Conservation (phyloP, 1,140 invertebrate species). For the fruit fly (Drosophila melanogaster) region Release_6_plus_ISO1_MT NT_033777.3:15515501-15516000, state of each 20-base stretch:
- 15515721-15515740: conserved; percentile 75
- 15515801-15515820: conserved; percentile 37
- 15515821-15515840: conserved; percentile 37
- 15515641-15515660: conserved; percentile 28
- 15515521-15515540: conserved; percentile 2
- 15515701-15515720: conserved; percentile 83
- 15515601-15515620: conserved; percentile 42
- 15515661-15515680: conserved; percentile 36
- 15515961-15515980: conserved; percentile 76
- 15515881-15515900: conserved; percentile 72
- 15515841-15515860: conserved; percentile 61
- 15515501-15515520: not conserved
- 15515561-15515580: conserved; percentile 38
- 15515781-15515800: conserved; percentile 33
- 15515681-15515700: conserved; percentile 78
- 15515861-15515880: conserved; percentile 83
- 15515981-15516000: conserved; percentile 67
- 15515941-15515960: conserved; percentile 80
- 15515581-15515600: conserved; percentile 69
- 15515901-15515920: conserved; percentile 48
- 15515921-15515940: conserved; percentile 55
- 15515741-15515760: conserved; percentile 36
- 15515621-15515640: conserved; percentile 36
- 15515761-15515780: conserved; percentile 13
- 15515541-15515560: conserved; percentile 38